Evolutionary conservation across 2,888 invertebrate species (phyloP), one percentile per base, ranked within the genome.

Genomic region (Lysandra coridon): DNA sequence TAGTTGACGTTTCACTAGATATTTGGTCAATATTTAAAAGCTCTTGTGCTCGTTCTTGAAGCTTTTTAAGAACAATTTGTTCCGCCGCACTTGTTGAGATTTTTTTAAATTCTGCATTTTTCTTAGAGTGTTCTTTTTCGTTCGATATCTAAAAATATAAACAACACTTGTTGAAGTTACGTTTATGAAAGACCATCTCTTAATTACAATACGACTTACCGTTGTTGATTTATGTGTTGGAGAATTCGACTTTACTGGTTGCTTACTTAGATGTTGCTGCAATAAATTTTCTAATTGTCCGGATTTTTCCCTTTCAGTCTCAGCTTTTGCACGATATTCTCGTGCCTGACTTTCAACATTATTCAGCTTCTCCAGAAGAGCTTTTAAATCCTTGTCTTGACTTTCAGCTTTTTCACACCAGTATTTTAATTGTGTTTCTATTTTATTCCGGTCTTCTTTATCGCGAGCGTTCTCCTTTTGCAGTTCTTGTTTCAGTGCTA

Each of bases 11-110:
- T 79, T 94, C 93, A n/a, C 91, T 89, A 78, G 91, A 88, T 30
- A 87, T 83, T n/a, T 91, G 89, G 64, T 87, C 87, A 79, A 90
- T 87, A 82, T 88, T 90, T 0, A 94, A 85, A 75, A 94, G 86
- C 83, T 91, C 93, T 84, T 93, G 91, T 6, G 94, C 93, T 84
- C 91, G 92, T 82, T 88, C 88, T 81, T 94, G 94, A 57, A 94
- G 87, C 80, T 88, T 89, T 84, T 91, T 89, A 2, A 94, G 87
- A 37, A 86, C 83, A 74, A 84, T 84, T 80, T 85, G 85, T 69
- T 86, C 85, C 73, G 64, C 30, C 30, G 57, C 78, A 76, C 83
- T 85, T 74, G 80, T 80, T 73, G 81, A 40, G 64, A 14, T 83
- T 82, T 80, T 83, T 83, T 64, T 82, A 82, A 75, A 80, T 57